These are phyloP conservation scores for Shargacucullia verbasci DNA, from an alignment of 2,888 invertebrate species.

Conservation along the genomic window DNA sequence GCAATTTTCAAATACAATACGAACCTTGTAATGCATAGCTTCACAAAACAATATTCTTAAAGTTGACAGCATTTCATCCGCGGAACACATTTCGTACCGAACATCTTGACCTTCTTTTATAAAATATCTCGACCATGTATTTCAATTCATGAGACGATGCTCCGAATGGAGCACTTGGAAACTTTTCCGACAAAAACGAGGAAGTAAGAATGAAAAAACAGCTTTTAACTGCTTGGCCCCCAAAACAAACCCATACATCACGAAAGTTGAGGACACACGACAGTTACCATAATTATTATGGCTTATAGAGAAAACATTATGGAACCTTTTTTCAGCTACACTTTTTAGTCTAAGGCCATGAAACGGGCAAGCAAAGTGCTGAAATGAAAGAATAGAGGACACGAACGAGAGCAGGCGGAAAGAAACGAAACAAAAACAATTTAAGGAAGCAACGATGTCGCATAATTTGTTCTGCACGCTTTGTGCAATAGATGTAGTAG, in stretches of 20 bases:
- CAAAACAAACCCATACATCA: slow-evolving; percentile 38
- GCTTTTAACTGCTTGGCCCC: slow-evolving; percentile 12
- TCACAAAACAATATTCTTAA: slow-evolving; percentile 20
- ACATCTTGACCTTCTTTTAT: slow-evolving; percentile 22
- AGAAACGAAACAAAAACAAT: slow-evolving; percentile 48
- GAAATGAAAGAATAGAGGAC: slow-evolving; percentile 17
- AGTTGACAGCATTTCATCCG: slow-evolving; percentile 21
- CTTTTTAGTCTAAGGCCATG: slow-evolving; percentile 32
- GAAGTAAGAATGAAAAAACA: slow-evolving; percentile 22
- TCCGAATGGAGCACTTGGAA: slow-evolving; percentile 15
- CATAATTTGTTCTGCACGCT: slow-evolving; percentile 52
- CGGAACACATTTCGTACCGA: slow-evolving; percentile 16
- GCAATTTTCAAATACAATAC: slow-evolving; percentile 13
- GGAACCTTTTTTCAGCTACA: slow-evolving; percentile 8
- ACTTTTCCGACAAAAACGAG: slow-evolving; percentile 25
- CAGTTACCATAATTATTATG: slow-evolving; percentile 34
- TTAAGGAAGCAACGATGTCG: slow-evolving; percentile 45
- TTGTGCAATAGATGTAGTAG: slow-evolving; percentile 41
- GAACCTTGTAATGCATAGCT: background rate
- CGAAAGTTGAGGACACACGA: slow-evolving; percentile 28
- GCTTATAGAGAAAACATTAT: slow-evolving; percentile 18
- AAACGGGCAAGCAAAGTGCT: slow-evolving; percentile 16
- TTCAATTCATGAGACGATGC: slow-evolving; percentile 26
- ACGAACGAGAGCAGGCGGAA: slow-evolving; percentile 30
- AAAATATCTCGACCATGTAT: slow-evolving; percentile 35